Percentiles rank a stretch among this genome's conserved stretches.
phyloP scores from a whole-genome alignment of 1,140 invertebrate genomes.

The Pseudachorutes palmiensis region DNA sequence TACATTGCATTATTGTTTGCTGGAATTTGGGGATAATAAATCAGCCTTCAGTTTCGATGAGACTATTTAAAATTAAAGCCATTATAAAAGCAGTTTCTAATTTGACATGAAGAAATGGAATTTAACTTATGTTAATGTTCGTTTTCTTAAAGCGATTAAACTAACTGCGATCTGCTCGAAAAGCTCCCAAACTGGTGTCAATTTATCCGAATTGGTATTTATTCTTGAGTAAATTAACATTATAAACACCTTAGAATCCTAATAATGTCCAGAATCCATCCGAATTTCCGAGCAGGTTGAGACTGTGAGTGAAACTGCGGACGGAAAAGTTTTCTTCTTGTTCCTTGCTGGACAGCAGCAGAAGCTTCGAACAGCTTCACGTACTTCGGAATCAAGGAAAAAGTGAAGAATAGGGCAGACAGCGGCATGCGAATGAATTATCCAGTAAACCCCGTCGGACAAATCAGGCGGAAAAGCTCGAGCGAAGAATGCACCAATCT shows the following conservation, averaged over 20 bases:
- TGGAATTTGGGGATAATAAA: no score
- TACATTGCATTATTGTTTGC: no score
- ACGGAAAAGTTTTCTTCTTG: background rate
- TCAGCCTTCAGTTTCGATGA: no score
- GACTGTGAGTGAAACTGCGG: background rate
- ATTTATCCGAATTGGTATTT: background rate
- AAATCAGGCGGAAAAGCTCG: slow-evolving; percentile 34
- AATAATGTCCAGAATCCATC: background rate
- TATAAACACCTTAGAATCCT: background rate
- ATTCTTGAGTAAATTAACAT: background rate
- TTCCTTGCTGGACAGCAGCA: background rate
- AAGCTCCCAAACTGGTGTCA: no score
- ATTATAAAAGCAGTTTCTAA: no score
- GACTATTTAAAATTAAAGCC: no score
- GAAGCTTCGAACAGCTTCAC: slow-evolving; percentile 6
- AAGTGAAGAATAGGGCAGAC: slow-evolving; percentile 30
- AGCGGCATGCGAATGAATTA: slow-evolving; percentile 34
- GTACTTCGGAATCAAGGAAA: slow-evolving; percentile 26
- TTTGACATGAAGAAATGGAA: no score
- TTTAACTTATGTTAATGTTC: no score
- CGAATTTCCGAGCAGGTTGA: background rate
- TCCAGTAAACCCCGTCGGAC: slow-evolving; percentile 35
- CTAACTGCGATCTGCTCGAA: no score
- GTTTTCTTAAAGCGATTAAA: no score
- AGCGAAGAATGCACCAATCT: slow-evolving; percentile 31